phyloP scores from a whole-genome alignment of 2,888 invertebrate genomes.

The Tetranychus truncatus region DNA sequence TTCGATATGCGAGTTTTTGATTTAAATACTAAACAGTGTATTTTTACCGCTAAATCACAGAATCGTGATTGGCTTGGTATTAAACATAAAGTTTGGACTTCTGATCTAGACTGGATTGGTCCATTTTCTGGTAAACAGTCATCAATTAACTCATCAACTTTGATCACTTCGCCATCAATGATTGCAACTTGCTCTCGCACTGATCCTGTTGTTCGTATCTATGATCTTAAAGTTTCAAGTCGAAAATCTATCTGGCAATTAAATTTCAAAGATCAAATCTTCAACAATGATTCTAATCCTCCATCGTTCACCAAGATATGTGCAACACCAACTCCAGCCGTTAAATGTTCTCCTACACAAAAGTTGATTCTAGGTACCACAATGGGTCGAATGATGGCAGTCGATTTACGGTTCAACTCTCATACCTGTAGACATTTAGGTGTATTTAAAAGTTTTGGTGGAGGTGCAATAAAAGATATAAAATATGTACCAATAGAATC shows the following conservation, averaged over 20 bases:
- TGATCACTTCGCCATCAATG: constrained; percentile 15
- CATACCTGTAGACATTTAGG: constrained; percentile 18
- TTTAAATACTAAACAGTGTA: constrained; percentile 18
- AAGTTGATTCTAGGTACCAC: constrained; percentile 20
- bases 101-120: constrained; percentile 20
- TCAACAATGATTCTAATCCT: constrained; percentile 21
- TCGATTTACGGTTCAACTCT: constrained; percentile 20
- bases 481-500: constrained; percentile 17
- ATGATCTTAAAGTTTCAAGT: constrained; percentile 17
- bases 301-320: constrained; percentile 20
- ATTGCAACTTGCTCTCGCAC: constrained; percentile 20
- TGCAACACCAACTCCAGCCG: constrained; percentile 14
- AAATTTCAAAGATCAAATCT: constrained; percentile 20
- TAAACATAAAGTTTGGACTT: constrained; percentile 15
- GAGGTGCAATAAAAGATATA: constrained; percentile 21
- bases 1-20: constrained; percentile 21
- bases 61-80: constrained; percentile 21
- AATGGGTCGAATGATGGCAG: constrained; percentile 21
- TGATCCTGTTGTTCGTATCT: constrained; percentile 19
- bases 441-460: constrained; percentile 21
- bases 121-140: not conserved
- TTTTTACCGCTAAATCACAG: constrained; percentile 19
- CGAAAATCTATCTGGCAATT: constrained; percentile 18
- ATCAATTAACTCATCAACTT: not conserved
- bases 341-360: constrained; percentile 13